Conservation (phyloP, 2,113 vertebrate species). For the Uropsilus gracilis region DNA sequence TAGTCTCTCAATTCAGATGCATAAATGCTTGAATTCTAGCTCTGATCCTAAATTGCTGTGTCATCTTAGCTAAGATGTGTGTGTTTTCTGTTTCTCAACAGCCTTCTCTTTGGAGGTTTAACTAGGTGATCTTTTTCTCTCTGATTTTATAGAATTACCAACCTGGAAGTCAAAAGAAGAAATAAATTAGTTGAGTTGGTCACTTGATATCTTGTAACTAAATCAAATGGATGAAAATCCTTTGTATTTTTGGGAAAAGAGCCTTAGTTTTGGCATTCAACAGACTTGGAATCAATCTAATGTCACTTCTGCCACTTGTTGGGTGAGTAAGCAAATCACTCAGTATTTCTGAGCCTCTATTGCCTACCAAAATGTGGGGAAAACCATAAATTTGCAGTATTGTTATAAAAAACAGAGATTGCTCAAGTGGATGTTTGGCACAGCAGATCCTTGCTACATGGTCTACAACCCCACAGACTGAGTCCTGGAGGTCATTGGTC, state of each 20-base stretch:
- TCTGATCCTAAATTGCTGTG: not conserved
- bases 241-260: not conserved
- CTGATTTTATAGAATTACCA: not conserved
- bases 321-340: not conserved
- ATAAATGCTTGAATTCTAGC: not conserved
- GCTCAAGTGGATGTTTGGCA: not conserved
- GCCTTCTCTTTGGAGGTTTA: not conserved
- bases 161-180: slow-evolving; percentile 18
- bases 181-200: not conserved
- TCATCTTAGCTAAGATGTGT: not conserved
- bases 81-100: not conserved
- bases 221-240: not conserved
- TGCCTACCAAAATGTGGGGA: not conserved
- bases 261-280: not conserved
- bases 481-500: not conserved
- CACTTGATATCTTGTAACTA: not conserved
- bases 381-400: not conserved
- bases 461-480: not conserved
- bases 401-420: not conserved
- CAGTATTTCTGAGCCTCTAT: not conserved
- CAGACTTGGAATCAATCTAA: not conserved
- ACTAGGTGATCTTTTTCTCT: not conserved
- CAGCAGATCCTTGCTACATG: not conserved
- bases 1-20: not conserved
- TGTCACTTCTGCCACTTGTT: not conserved